Percentiles rank a stretch among this genome's conserved stretches.
Conservation (phyloP, 2,888 invertebrate genomes). For the Epicampocera succincta region DNA sequence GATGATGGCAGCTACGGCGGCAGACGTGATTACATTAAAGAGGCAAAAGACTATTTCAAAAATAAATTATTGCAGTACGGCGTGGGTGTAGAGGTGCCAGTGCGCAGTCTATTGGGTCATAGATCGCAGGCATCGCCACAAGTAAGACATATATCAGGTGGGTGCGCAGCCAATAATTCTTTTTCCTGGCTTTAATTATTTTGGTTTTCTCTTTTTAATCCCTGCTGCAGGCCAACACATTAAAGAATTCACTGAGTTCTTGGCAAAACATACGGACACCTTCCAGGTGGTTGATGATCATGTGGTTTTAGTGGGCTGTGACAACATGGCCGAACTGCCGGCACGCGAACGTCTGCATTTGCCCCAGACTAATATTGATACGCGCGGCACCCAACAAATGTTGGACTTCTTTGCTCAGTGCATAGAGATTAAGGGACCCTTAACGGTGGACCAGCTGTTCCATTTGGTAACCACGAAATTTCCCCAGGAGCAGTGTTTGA, state of each 20-base stretch:
- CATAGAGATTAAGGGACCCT: slow-evolving; percentile 90
- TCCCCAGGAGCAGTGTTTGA: slow-evolving; percentile 90
- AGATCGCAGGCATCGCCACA: slow-evolving; percentile 97
- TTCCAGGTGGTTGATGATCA: slow-evolving; percentile 93
- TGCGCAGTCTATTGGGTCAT: slow-evolving; percentile 97
- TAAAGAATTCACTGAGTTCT: slow-evolving; percentile 95
- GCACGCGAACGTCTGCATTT: slow-evolving; percentile 86
- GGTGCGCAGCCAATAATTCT: slow-evolving; percentile 47
- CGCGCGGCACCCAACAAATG: slow-evolving; percentile 90
- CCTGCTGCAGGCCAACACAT: slow-evolving; percentile 88
- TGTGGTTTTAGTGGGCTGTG: slow-evolving; percentile 89
- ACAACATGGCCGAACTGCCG: slow-evolving; percentile 86
- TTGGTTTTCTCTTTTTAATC: not conserved
- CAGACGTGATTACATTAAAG: slow-evolving; percentile 94
- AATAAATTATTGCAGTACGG: slow-evolving; percentile 97
- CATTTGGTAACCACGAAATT: slow-evolving; percentile 89
- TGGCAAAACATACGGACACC: slow-evolving; percentile 90
- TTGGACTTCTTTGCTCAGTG: slow-evolving; percentile 91
- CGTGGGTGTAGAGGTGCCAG: slow-evolving; percentile 96
- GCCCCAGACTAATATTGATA: slow-evolving; percentile 90
- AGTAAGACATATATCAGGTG: slow-evolving; percentile 95
- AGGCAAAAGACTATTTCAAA: slow-evolving; percentile 98
- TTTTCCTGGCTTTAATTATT: no score
- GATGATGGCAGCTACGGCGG: slow-evolving; percentile 83
- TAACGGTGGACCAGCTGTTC: slow-evolving; percentile 93